Base-by-base conservation (phyloP, 2,113 vertebrate species). In the Onychorhynchus coronatus region DNA sequence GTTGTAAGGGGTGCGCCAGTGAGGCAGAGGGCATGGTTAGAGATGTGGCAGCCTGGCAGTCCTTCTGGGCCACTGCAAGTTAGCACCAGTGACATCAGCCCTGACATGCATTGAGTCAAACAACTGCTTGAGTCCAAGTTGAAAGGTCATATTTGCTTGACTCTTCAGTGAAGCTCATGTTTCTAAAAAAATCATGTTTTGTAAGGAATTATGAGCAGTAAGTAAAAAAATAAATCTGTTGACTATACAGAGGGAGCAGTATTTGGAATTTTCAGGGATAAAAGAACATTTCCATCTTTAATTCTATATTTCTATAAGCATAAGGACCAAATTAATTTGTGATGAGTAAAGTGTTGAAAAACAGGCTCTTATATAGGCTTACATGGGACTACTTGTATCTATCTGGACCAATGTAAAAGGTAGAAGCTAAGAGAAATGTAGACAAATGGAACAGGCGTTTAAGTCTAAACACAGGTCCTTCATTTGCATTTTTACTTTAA, bases 31-130 rank as follows among this genome's bases (percentile, higher is more conserved):
- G n/a, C 50, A 58, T 0, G 22, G n/a, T 16, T 20, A 46, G 50
- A 19, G 59, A 11, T 5, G 42, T 1, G 31, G 62, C 11, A 28
- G 18, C 41, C 14, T 2, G 0, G n/a, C 25, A 28, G 9, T 30
- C 23, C 62, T 39, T 23, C 4, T 9, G 71, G 82, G 47, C 28
- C 30, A 1, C 19, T 14, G 35, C 0, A 2, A 12, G 23, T 20
- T 5, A 17, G 30, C 75, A 24, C 33, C 25, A 6, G 20, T 30
- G 75, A 35, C 8, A 76, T 25, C 58, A 68, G 62, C 56, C 56
- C 49, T 41, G 75, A 14, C 39, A 17, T 15, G 30, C 30, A 2
- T 16, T 52, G 68, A 66, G 24, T 66, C 77, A 66, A 61, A 79
- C 12, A 53, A 7, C 42, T 25, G 33, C 59, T 67, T 41, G 7